Evolutionary conservation across 2,797 vertebrate species (phyloP), one percentile per base, ranked within the genome.

Genomic region (Mastacembelus armatus): DNA sequence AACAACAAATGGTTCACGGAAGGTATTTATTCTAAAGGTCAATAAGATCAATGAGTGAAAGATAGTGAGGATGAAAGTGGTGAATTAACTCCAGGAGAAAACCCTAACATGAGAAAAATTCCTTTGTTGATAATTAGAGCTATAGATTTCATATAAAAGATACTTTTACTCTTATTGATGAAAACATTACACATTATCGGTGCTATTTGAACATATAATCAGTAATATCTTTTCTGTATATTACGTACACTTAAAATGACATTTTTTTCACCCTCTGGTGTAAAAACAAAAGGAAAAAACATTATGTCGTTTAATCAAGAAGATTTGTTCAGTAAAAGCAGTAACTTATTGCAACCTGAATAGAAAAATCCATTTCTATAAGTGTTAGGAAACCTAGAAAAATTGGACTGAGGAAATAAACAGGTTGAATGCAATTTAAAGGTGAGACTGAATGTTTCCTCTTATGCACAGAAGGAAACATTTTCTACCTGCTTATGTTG

Each of bases 21-120:
- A 84, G 78, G 77, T 73, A 85, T 84, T 74, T 29, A 16, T 86
- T 88, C 78, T 72, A 64, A 66, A 69, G 84, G 85, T 87, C 85
- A 81, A 75, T 85, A 72, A 75, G 83, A 88, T 85, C 62, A 80
- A 82, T 84, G 69, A 38, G 36, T 52, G 67, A 74, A 80, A 81
- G 62, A 83, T 80, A 68, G 71, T 16, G 72, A 82, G 83, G 68
- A 49, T 82, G 66, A 77, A 86, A 76, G 75, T 56, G 65, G 21
- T 75, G 63, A 78, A 74, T 77, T 62, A 66, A 62, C 61, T 77
- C 60, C 14, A 54, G 19, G 57, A 50, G 54, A 62, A 78, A 64
- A 60, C 63, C 50, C 26, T 51, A 7, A 18, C 40, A 56, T 16
- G 55, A 19, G 52, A 83, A 79, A 35, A 14, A 49, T 57, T 74